Evolutionary conservation across 2,888 invertebrate species (phyloP).

Genomic region (Ditula angustiorana): DNA sequence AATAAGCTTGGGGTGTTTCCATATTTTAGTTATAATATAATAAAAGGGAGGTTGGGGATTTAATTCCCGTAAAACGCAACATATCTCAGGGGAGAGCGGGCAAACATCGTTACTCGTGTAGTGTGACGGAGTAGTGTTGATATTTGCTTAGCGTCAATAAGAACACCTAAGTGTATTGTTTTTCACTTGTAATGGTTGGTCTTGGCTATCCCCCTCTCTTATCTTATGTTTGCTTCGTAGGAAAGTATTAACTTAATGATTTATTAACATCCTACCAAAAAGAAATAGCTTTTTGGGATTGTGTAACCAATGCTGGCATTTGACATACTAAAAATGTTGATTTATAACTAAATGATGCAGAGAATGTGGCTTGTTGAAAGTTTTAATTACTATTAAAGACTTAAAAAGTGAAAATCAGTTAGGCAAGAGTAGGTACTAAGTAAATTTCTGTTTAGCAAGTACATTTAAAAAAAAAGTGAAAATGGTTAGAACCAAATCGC

Average conservation of each 20-base stretch:
- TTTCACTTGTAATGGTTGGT: slow-evolving; percentile 18
- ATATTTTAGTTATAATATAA: slow-evolving; percentile 54
- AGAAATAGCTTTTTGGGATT: too few relatives aligned
- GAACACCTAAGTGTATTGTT: slow-evolving; percentile 37
- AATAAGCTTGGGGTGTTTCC: not conserved
- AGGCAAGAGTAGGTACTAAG: too few relatives aligned
- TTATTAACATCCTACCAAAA: not conserved
- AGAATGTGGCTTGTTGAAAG: too few relatives aligned
- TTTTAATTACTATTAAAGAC: too few relatives aligned
- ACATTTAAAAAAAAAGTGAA: too few relatives aligned
- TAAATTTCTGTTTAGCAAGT: too few relatives aligned
- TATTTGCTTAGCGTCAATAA: slow-evolving; percentile 51
- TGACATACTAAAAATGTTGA: too few relatives aligned
- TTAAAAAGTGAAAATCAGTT: too few relatives aligned
- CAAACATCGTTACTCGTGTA: slow-evolving; percentile 71
- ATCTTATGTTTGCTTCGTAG: not conserved
- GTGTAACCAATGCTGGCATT: too few relatives aligned
- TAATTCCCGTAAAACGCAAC: slow-evolving; percentile 78
- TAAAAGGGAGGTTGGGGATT: slow-evolving; percentile 58
- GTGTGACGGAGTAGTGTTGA: slow-evolving; percentile 34
- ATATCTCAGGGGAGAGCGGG: slow-evolving; percentile 75
- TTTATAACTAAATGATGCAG: too few relatives aligned
- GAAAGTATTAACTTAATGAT: not conserved
- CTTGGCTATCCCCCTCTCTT: slow-evolving; percentile 10
- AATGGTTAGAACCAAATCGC: too few relatives aligned